These are phyloP conservation scores for Sinopyrophorus schimmeli DNA, from an alignment of 2,888 invertebrate species.

Conservation along the genomic window DNA sequence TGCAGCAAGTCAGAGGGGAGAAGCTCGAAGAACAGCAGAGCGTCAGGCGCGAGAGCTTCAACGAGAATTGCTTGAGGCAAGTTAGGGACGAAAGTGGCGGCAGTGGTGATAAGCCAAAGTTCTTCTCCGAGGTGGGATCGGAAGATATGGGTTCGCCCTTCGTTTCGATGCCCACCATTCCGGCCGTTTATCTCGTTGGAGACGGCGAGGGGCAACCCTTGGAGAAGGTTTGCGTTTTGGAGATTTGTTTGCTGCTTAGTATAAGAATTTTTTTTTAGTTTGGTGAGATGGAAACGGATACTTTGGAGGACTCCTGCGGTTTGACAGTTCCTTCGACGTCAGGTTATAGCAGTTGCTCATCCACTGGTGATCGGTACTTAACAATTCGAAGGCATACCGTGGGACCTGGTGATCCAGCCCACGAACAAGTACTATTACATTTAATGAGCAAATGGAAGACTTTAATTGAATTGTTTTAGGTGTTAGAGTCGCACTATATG, in stretches of 20 bases:
- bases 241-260: no score
- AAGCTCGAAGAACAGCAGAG: conserved; percentile 41
- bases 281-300: conserved; percentile 59
- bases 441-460: neutral
- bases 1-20: conserved; percentile 7
- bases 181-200: conserved; percentile 58
- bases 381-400: conserved; percentile 88
- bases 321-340: conserved; percentile 45
- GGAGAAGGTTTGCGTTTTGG: conserved; percentile 61
- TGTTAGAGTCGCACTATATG: conserved; percentile 60
- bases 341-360: conserved; percentile 44
- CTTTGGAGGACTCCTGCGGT: conserved; percentile 46
- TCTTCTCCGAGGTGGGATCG: conserved; percentile 43
- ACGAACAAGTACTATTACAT: conserved; percentile 66
- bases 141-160: conserved; percentile 56
- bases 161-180: conserved; percentile 59
- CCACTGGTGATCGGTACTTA: conserved; percentile 55
- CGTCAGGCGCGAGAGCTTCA: conserved; percentile 52
- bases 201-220: conserved; percentile 61
- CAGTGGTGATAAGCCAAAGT: conserved; percentile 44
- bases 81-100: conserved; percentile 45
- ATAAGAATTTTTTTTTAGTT: conserved; percentile 48
- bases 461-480: conserved; percentile 40
- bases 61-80: conserved; percentile 51
- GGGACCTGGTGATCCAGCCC: conserved; percentile 87